These are phyloP conservation scores for Galbula dea DNA, from an alignment of 2,113 vertebrate species.

Conservation along the genomic window DNA sequence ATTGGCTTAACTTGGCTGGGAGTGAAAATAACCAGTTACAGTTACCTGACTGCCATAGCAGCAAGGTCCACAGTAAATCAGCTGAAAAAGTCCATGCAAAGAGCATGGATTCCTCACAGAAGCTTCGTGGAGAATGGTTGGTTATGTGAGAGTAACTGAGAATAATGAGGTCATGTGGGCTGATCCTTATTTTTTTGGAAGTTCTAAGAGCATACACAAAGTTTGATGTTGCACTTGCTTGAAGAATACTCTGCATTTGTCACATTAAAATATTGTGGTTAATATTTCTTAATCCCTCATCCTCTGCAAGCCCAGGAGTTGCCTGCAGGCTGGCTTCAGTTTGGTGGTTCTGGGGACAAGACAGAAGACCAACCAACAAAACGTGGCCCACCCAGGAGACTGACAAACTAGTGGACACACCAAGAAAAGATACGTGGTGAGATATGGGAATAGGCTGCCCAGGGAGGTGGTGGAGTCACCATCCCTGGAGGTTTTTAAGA, in stretches of 20 bases:
- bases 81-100: background rate
- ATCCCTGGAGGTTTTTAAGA: too few relatives aligned
- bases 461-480: too few relatives aligned
- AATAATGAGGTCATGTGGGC: fast-evolving
- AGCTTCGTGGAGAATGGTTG: background rate
- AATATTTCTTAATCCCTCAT: background rate
- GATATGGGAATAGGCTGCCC: too few relatives aligned
- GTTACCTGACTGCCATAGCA: background rate
- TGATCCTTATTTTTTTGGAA: background rate
- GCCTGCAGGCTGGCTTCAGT: background rate
- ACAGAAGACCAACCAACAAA: background rate
- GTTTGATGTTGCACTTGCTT: background rate
- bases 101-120: background rate
- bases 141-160: too few relatives aligned
- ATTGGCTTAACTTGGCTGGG: background rate
- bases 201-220: fast-evolving
- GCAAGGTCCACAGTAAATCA: background rate
- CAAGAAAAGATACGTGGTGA: too few relatives aligned
- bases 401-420: fast-evolving
- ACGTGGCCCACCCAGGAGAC: fast-evolving
- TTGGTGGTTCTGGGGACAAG: background rate
- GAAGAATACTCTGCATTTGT: fast-evolving
- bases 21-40: background rate
- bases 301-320: background rate
- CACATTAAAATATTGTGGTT: background rate